Percentiles rank a stretch among this genome's conserved stretches.
phyloP scores from a whole-genome alignment of 2,888 invertebrate genomes.

The Nomada ferruginata region DNA sequence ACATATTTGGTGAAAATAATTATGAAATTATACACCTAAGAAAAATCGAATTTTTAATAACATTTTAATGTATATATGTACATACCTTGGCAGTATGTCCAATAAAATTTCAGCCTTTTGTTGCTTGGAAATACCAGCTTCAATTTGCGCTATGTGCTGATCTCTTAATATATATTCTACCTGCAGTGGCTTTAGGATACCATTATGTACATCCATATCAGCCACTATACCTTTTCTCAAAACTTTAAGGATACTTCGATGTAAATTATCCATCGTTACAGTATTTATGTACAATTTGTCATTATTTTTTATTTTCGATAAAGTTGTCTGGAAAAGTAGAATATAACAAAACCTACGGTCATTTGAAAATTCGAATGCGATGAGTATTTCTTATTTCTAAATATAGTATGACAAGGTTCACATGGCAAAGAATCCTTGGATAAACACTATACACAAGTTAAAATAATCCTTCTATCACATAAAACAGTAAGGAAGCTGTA shows the following conservation, averaged over 20 bases:
- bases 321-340: constrained; percentile 14
- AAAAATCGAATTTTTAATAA: not conserved
- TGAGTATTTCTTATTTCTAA: constrained; percentile 5
- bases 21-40: not conserved
- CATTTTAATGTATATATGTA: not conserved
- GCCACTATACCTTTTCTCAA: constrained; percentile 70
- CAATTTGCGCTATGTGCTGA: constrained; percentile 74
- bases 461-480: not conserved
- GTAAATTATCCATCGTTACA: constrained; percentile 74
- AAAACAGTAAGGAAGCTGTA: not conserved
- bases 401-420: constrained; percentile 11
- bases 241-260: constrained; percentile 72
- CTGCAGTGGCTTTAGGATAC: constrained; percentile 73
- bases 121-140: constrained; percentile 62
- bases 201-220: constrained; percentile 79
- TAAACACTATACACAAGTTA: not conserved
- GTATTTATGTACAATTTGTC: not conserved
- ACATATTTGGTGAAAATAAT: not conserved
- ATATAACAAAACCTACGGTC: not conserved
- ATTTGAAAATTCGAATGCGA: not conserved
- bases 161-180: constrained; percentile 73
- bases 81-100: constrained; percentile 79
- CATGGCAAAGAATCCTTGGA: not conserved
- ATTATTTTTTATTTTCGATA: constrained; percentile 2
- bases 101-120: constrained; percentile 75